Conservation (phyloP, 2,797 vertebrate species). For the Orientallactaga sibirica region DNA sequence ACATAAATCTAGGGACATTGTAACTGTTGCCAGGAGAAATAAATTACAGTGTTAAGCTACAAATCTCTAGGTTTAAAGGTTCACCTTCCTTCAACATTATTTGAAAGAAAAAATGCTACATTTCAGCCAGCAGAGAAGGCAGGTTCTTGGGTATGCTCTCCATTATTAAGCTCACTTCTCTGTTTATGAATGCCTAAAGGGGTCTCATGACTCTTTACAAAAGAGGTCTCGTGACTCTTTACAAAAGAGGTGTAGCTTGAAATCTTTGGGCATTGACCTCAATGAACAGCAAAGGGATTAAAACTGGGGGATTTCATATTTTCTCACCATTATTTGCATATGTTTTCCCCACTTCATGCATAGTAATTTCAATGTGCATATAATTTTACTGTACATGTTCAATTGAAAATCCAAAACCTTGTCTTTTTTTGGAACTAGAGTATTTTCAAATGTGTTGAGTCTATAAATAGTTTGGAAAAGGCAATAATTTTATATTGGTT, state of each 20-base stretch:
- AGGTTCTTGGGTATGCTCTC: conserved; percentile 5
- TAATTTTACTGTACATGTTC: background rate
- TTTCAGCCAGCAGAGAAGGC: conserved; percentile 52
- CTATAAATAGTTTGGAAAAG: conserved; percentile 5
- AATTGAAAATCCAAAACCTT: conserved; percentile 36
- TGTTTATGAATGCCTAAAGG: conserved; percentile 58
- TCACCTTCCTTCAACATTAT: conserved; percentile 67
- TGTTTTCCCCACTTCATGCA: background rate
- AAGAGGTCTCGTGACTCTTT: background rate
- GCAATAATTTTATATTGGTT: conserved; percentile 6
- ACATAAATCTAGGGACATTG: conserved; percentile 62
- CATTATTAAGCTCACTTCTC: conserved; percentile 40
- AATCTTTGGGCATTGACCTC: conserved; percentile 8
- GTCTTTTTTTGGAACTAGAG: conserved; percentile 32
- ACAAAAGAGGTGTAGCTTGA: conserved; percentile 57
- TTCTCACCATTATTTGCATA: background rate
- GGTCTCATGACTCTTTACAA: conserved; percentile 55
- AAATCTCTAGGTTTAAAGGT: conserved; percentile 74
- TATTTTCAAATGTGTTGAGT: conserved; percentile 17
- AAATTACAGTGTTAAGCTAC: conserved; percentile 76
- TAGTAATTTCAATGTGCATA: conserved; percentile 19
- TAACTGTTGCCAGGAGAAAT: conserved; percentile 71
- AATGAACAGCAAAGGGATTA: background rate
- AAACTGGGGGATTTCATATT: background rate
- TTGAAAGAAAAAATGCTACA: conserved; percentile 73